Conservation (phyloP, 1,140 invertebrate species). For the Cotesia chilonis region DNA sequence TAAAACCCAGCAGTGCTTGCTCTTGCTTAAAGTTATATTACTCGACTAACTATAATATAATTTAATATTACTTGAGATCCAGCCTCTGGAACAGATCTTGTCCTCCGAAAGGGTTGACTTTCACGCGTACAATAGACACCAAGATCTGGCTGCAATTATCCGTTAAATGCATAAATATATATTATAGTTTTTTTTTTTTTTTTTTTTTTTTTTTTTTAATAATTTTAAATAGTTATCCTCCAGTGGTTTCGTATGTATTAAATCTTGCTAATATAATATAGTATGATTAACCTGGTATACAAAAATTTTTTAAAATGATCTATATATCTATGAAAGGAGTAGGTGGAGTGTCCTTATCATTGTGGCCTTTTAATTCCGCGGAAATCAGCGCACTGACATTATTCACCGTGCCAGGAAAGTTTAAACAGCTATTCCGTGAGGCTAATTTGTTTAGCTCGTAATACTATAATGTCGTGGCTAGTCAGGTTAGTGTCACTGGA, state of each 20-base stretch:
- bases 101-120: slow-evolving; percentile 28
- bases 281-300: no score
- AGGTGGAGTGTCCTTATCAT: slow-evolving; percentile 20
- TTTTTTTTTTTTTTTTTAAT: no score
- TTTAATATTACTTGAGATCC: neutral
- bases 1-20: neutral
- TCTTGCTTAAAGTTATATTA: no score
- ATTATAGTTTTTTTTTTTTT: no score
- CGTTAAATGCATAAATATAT: neutral
- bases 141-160: neutral
- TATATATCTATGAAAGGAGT: neutral
- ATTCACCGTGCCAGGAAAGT: neutral
- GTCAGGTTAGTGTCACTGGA: slow-evolving; percentile 28
- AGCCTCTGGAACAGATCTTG: slow-evolving; percentile 24
- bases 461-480: neutral
- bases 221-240: no score
- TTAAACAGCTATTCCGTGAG: neutral
- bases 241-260: neutral
- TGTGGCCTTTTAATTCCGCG: neutral
- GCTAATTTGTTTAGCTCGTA: neutral
- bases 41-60: no score
- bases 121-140: slow-evolving; percentile 16
- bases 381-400: slow-evolving; percentile 19
- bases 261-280: no score
- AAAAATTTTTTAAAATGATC: no score